Conservation (phyloP, 1,140 invertebrate species). For the Limonius californicus region DNA sequence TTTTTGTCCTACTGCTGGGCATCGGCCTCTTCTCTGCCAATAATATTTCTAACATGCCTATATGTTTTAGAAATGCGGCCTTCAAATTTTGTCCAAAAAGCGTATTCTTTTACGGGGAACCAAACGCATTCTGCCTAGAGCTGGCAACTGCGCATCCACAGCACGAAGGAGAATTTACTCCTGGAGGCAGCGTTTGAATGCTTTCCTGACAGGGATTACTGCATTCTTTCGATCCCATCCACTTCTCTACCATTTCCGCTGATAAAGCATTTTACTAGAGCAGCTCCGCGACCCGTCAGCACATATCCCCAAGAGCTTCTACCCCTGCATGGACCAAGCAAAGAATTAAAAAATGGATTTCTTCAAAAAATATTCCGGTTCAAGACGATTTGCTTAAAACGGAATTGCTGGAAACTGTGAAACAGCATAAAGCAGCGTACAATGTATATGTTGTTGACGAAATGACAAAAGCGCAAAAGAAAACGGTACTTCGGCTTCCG, state of each 20-base stretch:
- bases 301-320: conserved; percentile 60
- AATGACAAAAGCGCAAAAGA: no score
- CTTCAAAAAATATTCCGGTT: no score
- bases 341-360: no score
- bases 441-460: no score
- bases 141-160: conserved; percentile 60
- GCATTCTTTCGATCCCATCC: conserved; percentile 60
- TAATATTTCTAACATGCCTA: no score
- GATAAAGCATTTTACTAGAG: conserved; percentile 30
- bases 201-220: conserved; percentile 65
- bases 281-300: conserved; percentile 53
- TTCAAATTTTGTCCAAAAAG: neutral
- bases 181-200: conserved; percentile 62
- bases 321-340: conserved; percentile 59
- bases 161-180: conserved; percentile 57
- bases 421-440: no score
- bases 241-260: conserved; percentile 56
- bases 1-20: no score
- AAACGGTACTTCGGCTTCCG: no score
- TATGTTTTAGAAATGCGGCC: no score
- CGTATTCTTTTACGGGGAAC: conserved; percentile 39
- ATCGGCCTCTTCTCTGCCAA: no score
- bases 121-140: conserved; percentile 63
- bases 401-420: no score
- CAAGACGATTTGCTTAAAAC: no score